Evolutionary conservation across 2,888 invertebrate species (phyloP), one percentile per base, ranked within the genome.

Genomic region (Choreutis nemorana): DNA sequence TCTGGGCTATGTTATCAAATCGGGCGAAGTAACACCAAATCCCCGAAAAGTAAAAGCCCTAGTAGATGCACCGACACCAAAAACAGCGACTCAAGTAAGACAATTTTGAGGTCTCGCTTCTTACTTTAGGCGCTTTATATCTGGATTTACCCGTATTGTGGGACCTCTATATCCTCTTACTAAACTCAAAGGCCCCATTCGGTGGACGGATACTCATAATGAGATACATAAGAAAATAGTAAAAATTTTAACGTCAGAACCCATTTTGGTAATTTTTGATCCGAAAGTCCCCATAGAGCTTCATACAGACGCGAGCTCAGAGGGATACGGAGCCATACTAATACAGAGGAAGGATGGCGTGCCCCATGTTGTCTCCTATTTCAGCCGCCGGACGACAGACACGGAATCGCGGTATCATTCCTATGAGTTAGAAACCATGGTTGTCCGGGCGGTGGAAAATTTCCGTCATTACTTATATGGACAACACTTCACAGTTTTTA

Each of bases 41-140:
- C 32, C 33, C 3, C 12, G 4, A 1, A 47, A 44, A 25, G 26
- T 44, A 2, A 1, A 25, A 5, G 44, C 43, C 2, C 11, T 45
- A 8, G 25, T 33, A 1, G 34, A 40, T 11, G 41, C 41, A 2
- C 34, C 34, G 1, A 4, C 16, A 2, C 44, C 44, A 1, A 22
- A 1, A 2, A 37, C 24, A 3, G 31, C 43, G 1, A 48, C 40
- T 14, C 34, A 44, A 29, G 35, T 44, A 0, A 28, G 40, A 0
- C 42, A 40, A 26, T 50, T 48, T n/a, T n/a, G n/a, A n/a, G n/a
- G n/a, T n/a, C n/a, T n/a, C n/a, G n/a, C n/a, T n/a, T n/a, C n/a
- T n/a, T 11, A 41, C 32, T 51, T 50, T 26, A 25, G 48, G 7
- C 39, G 39, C 25, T 54, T 50, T 31, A 37, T 54, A 3, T 36